Evolutionary conservation across 2,888 invertebrate genomes (phyloP).

Genomic region (Lathronympha strigana): DNA sequence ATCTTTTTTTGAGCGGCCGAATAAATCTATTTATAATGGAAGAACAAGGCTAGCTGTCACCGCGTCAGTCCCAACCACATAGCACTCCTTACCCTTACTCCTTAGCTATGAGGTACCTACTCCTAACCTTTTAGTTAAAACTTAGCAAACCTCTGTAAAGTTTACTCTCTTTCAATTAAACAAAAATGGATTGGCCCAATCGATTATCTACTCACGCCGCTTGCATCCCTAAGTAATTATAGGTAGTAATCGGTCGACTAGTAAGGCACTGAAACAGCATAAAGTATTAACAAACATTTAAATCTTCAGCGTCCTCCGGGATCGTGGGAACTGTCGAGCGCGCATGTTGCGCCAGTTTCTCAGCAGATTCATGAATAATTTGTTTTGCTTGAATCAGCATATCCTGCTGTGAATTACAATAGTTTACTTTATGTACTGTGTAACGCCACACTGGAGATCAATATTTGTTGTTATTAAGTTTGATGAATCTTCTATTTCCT

Average conservation of each 20-base stretch:
- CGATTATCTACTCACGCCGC: no score
- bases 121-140: no score
- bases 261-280: background rate
- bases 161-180: no score
- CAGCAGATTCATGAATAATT: constrained; percentile 29
- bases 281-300: constrained; percentile 22
- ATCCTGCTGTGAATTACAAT: constrained; percentile 7
- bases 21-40: no score
- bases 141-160: no score
- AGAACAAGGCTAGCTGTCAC: no score
- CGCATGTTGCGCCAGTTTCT: constrained; percentile 27
- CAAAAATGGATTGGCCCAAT: no score
- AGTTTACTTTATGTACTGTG: background rate
- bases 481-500: no score
- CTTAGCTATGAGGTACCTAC: no score
- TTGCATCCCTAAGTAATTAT: background rate
- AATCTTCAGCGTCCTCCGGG: constrained; percentile 3
- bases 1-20: no score
- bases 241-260: background rate
- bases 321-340: background rate
- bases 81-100: no score
- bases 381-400: constrained; percentile 28
- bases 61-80: no score
- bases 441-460: background rate
- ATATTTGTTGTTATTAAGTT: background rate